Evolutionary conservation across 2,888 invertebrate species (phyloP).

Genomic region (Cyaniris semiargus): DNA sequence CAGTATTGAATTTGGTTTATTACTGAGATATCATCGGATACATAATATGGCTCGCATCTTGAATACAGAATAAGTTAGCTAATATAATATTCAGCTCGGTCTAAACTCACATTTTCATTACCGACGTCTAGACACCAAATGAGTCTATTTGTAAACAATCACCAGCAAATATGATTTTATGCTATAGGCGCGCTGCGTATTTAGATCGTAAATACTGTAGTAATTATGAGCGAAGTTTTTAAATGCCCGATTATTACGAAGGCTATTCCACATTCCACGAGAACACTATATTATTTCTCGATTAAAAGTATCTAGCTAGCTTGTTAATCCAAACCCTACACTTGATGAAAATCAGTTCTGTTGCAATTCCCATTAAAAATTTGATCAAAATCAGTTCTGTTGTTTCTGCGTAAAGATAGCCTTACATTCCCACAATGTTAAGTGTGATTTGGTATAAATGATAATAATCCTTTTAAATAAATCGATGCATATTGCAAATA

Average conservation of each 20-base stretch:
- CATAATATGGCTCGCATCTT: background rate
- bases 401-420: too few relatives aligned
- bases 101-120: background rate
- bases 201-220: background rate
- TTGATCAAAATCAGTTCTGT: too few relatives aligned
- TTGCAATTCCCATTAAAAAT: too few relatives aligned
- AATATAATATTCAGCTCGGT: background rate
- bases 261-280: too few relatives aligned
- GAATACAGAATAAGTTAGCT: background rate
- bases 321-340: too few relatives aligned
- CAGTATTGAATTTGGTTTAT: background rate
- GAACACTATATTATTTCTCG: too few relatives aligned
- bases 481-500: too few relatives aligned
- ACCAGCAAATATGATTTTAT: background rate
- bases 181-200: background rate
- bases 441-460: too few relatives aligned
- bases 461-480: too few relatives aligned
- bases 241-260: background rate
- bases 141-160: conserved; percentile 15
- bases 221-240: background rate
- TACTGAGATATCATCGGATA: background rate
- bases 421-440: too few relatives aligned
- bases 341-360: too few relatives aligned
- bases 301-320: too few relatives aligned
- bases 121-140: conserved; percentile 4